Evolutionary conservation across 2,888 invertebrate species (phyloP).

Genomic region (Eumacrocentrus americanus): DNA sequence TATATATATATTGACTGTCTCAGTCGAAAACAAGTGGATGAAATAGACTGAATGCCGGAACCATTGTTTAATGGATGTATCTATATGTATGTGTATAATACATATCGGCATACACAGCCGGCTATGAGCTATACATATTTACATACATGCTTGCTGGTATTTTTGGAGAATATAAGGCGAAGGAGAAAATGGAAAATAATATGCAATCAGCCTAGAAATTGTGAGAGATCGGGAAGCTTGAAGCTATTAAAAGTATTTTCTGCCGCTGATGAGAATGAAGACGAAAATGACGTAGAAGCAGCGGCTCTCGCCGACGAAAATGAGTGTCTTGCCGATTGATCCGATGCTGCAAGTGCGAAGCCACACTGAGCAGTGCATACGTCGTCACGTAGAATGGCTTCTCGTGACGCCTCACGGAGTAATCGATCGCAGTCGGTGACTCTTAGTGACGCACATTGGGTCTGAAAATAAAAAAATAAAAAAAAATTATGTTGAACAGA

Average conservation of each 20-base stretch:
- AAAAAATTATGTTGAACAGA: neutral
- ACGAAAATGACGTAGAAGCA: slow-evolving; percentile 13
- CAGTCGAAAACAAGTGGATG: neutral
- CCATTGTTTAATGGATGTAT: neutral
- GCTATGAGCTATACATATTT: neutral
- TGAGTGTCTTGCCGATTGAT: slow-evolving; percentile 47
- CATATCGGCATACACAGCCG: neutral
- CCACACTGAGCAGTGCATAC: slow-evolving; percentile 92
- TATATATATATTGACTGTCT: too few species aligned
- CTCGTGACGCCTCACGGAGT: slow-evolving; percentile 81
- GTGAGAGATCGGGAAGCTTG: slow-evolving; percentile 79
- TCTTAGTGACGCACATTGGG: slow-evolving; percentile 85
- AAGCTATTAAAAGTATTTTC: slow-evolving; percentile 66
- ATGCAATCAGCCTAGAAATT: slow-evolving; percentile 67
- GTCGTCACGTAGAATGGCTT: slow-evolving; percentile 82
- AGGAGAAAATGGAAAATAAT: neutral
- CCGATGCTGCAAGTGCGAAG: slow-evolving; percentile 65
- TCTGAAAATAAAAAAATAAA: slow-evolving; percentile 65
- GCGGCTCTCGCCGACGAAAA: slow-evolving; percentile 45
- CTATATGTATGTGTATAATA: too few species aligned
- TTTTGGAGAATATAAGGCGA: neutral
- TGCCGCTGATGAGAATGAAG: slow-evolving; percentile 33
- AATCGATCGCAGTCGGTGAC: slow-evolving; percentile 87
- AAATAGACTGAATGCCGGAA: too few species aligned
- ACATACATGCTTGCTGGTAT: neutral